Percentiles rank a stretch among this genome's conserved stretches.
These are phyloP conservation scores for Sardina pilchardus DNA, from an alignment of 2,113 vertebrate species.

Conservation along the genomic window DNA sequence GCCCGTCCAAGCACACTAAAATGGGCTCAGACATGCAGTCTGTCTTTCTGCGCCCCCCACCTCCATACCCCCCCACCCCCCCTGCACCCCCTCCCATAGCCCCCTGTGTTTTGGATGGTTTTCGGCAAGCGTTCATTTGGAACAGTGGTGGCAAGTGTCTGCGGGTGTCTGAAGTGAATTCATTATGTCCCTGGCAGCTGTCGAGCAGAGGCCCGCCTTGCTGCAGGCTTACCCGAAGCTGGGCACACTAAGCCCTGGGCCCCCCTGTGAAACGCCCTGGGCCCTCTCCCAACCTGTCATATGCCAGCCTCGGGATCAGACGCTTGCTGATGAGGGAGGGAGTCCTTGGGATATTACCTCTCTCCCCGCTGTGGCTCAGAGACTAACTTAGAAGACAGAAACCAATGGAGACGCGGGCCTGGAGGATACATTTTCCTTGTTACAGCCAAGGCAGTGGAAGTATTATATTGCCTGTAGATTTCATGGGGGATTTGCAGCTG, in stretches of 20 bases:
- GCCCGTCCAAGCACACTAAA: not conserved
- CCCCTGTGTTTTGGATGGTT: constrained; percentile 18
- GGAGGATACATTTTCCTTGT: not conserved
- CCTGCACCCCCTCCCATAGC: not conserved
- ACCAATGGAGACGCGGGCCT: not conserved
- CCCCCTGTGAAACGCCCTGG: constrained; percentile 14
- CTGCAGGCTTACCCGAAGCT: constrained; percentile 2
- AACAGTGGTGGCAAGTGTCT: constrained; percentile 10
- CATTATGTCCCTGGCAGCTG: constrained; percentile 15
- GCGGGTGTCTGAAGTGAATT: constrained; percentile 13
- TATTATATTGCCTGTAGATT: constrained; percentile 5
- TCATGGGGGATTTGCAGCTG: constrained; percentile 10
- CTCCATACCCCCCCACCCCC: not conserved
- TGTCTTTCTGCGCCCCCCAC: not conserved
- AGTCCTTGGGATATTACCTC: constrained; percentile 40
- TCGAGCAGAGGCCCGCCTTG: constrained; percentile 4
- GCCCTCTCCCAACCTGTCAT: constrained; percentile 17
- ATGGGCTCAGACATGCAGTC: not conserved
- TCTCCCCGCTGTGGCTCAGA: constrained; percentile 34
- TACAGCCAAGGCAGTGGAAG: not conserved
- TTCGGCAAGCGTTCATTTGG: constrained; percentile 18
- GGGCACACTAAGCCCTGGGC: constrained; percentile 21
- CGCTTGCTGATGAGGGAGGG: constrained; percentile 22
- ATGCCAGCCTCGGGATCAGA: constrained; percentile 35
- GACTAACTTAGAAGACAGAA: constrained; percentile 40